phyloP scores from a whole-genome alignment of 2,888 invertebrate species.

The Lochmaea crataegi region DNA sequence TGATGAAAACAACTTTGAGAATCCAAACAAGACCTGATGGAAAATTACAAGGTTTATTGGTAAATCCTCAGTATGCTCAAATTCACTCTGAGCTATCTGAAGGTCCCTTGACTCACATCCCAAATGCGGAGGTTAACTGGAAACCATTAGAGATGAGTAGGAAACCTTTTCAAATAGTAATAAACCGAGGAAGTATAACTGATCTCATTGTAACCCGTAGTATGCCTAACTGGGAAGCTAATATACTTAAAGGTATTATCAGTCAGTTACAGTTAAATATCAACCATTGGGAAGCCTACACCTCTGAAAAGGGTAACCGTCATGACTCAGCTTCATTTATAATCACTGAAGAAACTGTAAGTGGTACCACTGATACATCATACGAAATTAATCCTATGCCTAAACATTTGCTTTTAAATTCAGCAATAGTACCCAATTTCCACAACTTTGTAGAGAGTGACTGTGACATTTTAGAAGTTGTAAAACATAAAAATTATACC shows the following conservation, averaged over 20 bases:
- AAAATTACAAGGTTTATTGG: conserved; percentile 63
- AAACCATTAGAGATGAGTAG: conserved; percentile 68
- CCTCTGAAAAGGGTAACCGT: conserved; percentile 7
- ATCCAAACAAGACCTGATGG: conserved; percentile 69
- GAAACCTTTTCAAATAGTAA: conserved; percentile 72
- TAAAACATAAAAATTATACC: conserved; percentile 76
- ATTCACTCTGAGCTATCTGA: conserved; percentile 67
- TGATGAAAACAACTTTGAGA: conserved; percentile 69
- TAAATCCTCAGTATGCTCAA: conserved; percentile 67
- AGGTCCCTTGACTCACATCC: conserved; percentile 67
- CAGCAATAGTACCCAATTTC: conserved; percentile 64
- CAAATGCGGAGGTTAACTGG: conserved; percentile 67
- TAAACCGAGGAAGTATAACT: conserved; percentile 72
- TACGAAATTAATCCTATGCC: conserved; percentile 75
- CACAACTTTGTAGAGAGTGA: conserved; percentile 61
- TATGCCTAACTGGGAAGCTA: conserved; percentile 73
- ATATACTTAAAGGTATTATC: conserved; percentile 76
- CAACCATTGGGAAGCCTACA: conserved; percentile 57
- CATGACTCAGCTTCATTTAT: conserved; percentile 68
- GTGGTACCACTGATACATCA: conserved; percentile 77
- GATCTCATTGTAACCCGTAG: conserved; percentile 70
- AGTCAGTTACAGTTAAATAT: conserved; percentile 78
- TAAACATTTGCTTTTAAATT: conserved; percentile 67
- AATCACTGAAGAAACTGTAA: conserved; percentile 78
- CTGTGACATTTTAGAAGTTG: conserved; percentile 69